Conservation (phyloP, 1,140 invertebrate genomes). For the Danaus plexippus region DNA sequence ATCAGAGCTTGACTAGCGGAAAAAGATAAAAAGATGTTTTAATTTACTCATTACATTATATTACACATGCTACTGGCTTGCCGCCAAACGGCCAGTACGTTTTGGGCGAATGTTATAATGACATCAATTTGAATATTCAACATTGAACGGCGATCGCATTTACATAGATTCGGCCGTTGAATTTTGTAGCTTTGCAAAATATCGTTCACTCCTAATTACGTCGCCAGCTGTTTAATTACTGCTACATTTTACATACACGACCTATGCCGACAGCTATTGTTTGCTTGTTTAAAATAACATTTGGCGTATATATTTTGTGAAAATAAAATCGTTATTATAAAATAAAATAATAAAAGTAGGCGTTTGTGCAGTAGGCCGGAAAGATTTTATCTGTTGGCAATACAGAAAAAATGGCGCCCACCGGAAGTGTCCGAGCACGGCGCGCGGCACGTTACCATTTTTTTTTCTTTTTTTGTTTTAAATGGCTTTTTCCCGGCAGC, state of each 20-base stretch:
- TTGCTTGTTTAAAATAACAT: conserved; percentile 3
- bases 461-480: conserved; percentile 69
- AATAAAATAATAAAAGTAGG: conserved; percentile 60
- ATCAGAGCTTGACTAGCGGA: conserved; percentile 17
- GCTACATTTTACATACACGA: conserved; percentile 10
- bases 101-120: conserved; percentile 67
- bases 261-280: conserved; percentile 2
- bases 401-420: conserved; percentile 72
- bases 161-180: conserved; percentile 68
- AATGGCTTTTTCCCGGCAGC: conserved; percentile 71
- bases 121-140: conserved; percentile 72
- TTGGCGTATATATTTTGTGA: conserved; percentile 42
- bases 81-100: conserved; percentile 56
- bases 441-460: conserved; percentile 69
- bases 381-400: conserved; percentile 72
- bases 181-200: conserved; percentile 45
- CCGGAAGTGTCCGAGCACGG: conserved; percentile 70
- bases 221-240: conserved; percentile 26
- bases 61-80: conserved; percentile 59
- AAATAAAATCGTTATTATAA: conserved; percentile 49
- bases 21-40: conserved; percentile 38
- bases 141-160: conserved; percentile 66
- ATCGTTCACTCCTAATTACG: conserved; percentile 25
- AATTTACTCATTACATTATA: conserved; percentile 65
- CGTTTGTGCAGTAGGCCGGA: conserved; percentile 67